These are phyloP conservation scores for Uropetala carovei DNA, from an alignment of 2,888 invertebrate species.

Conservation along the genomic window DNA sequence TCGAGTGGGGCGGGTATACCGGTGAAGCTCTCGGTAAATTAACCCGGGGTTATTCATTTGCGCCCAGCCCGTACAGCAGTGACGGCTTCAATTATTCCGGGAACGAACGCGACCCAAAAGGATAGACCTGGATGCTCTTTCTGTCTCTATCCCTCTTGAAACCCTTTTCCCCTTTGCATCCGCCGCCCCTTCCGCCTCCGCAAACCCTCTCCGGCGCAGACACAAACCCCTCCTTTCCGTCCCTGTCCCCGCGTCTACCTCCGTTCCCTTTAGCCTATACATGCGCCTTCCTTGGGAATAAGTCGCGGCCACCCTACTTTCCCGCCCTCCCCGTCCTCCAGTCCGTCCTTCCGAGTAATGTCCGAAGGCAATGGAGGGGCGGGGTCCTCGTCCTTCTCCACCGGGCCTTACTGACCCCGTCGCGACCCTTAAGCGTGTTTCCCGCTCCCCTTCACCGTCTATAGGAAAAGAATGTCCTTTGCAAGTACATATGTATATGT, in stretches of 20 bases:
- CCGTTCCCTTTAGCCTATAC: background rate
- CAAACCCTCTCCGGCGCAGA: background rate
- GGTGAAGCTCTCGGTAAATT: conserved; percentile 43
- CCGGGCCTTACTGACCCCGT: background rate
- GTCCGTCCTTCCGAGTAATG: background rate
- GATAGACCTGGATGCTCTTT: background rate
- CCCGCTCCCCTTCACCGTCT: background rate
- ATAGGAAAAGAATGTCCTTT: background rate
- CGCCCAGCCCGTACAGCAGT: conserved; percentile 31
- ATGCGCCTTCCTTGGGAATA: background rate
- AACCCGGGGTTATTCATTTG: conserved; percentile 51
- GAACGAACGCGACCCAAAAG: conserved; percentile 12
- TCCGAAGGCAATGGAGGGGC: background rate
- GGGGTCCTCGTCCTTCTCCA: background rate
- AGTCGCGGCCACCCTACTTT: background rate
- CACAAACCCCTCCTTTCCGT: background rate
- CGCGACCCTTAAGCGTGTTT: background rate
- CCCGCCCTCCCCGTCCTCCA: background rate
- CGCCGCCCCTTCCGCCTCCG: background rate
- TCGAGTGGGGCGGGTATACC: background rate
- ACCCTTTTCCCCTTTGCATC: background rate
- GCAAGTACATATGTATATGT: conserved; percentile 15
- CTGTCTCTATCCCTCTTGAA: background rate
- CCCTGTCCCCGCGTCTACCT: background rate
- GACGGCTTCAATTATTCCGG: conserved; percentile 58